Base-by-base conservation (phyloP, 2,888 invertebrate species). In the Hydroisotoma schaefferi region DNA sequence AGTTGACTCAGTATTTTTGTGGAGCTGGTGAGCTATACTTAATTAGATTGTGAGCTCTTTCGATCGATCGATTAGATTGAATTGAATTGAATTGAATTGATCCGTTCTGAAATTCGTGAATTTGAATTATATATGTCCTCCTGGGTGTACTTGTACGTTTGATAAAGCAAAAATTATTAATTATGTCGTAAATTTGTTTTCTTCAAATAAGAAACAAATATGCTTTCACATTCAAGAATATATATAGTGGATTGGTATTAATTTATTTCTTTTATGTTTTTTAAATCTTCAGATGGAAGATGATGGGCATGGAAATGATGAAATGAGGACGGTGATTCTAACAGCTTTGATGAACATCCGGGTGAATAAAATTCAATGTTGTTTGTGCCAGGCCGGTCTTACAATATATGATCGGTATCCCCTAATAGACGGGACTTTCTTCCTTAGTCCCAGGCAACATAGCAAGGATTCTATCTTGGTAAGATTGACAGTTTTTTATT, bases 261-360 rank as follows among this genome's bases (percentile, higher is more conserved):
- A n/a, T n/a, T n/a, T 29, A 25, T 28, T 47, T 53, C 46, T 29
- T 68, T 48, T 71, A 73, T 73, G 73, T 83, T 81, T 76, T 33
- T 33, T 15, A 33, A 10, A 6, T 84, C 51, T 83, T 10, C 66
- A 94, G 90, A 94, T 97, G 83, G 97, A 98, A 80, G 97, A 98
- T 77, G 97, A 98, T 77, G 94, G 94, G 68, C 94, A 94, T 77
- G 97, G 97, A 74, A 97, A 97, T 79, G 98, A 98, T 77, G 98
- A 98, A 77, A 95, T 94, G 51, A 85, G 97, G 73, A 88, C 92
- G 76, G 97, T 97, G 82, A 91, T 98, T 74, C 82, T 98, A 76
- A 93, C 94, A 64, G 94, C 93, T 44, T 81, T 98, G 76, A 94
- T 94, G 66, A 90, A 90, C 28, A 87, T 92, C 76, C 91, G 93